A percentile compares a stretch with the other conserved stretches of the same genome.
These are phyloP conservation scores for Danaus chrysippus DNA, from an alignment of 2,888 invertebrate genomes.

Conservation along the genomic window DNA sequence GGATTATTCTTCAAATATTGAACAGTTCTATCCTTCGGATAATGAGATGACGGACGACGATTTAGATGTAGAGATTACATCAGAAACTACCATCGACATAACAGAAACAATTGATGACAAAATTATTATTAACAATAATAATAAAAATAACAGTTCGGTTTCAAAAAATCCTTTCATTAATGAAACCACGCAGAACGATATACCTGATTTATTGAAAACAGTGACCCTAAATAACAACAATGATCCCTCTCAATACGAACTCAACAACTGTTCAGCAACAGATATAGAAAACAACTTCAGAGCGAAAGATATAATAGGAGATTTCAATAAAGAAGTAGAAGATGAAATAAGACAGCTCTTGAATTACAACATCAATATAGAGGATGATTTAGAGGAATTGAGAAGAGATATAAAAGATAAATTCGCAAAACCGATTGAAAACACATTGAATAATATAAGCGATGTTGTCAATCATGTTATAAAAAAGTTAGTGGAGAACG, in stretches of 20 bases:
- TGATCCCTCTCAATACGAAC: slow-evolving; percentile 2
- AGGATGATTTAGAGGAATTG: slow-evolving; percentile 70
- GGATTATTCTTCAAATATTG: slow-evolving; percentile 73
- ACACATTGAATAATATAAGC: slow-evolving; percentile 74
- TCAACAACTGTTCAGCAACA: slow-evolving; percentile 50
- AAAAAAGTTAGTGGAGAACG: slow-evolving; percentile 65
- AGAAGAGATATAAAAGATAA: slow-evolving; percentile 73
- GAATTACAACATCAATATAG: slow-evolving; percentile 70
- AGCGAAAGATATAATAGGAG: slow-evolving; percentile 75
- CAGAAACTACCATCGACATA: slow-evolving; percentile 47
- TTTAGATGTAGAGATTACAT: slow-evolving; percentile 62
- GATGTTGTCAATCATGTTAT: slow-evolving; percentile 75
- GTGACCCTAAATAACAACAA: slow-evolving; percentile 60
- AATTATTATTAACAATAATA: slow-evolving; percentile 42
- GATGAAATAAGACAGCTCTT: slow-evolving; percentile 76
- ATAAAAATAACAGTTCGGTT: slow-evolving; percentile 36
- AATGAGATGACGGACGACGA: slow-evolving; percentile 77
- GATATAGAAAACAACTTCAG: slow-evolving; percentile 73
- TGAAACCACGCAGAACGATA: slow-evolving; percentile 48
- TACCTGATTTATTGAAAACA: slow-evolving; percentile 70
- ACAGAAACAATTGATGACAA: slow-evolving; percentile 21
- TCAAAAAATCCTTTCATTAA: slow-evolving; percentile 64
- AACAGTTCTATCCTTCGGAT: slow-evolving; percentile 72
- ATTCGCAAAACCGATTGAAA: slow-evolving; percentile 71
- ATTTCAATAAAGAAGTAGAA: slow-evolving; percentile 80